A percentile compares a stretch with the other conserved stretches of the same genome.
phyloP scores from a whole-genome alignment of 2,113 vertebrate species.

The Dicerorhinus sumatrensis region DNA sequence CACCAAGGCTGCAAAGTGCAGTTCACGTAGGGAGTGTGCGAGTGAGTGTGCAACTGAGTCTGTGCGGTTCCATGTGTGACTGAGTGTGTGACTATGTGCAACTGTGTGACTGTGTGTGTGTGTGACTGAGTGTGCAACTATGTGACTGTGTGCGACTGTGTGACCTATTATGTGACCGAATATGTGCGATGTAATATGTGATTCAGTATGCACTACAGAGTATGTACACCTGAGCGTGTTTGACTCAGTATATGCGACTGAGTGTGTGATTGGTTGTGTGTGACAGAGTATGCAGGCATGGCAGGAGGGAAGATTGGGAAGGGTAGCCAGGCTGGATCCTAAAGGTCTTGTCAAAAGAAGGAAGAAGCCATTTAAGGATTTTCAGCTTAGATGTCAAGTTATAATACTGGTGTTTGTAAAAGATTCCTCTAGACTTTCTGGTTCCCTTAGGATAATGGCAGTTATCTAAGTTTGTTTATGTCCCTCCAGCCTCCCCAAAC shows the following conservation, averaged over 20 bases:
- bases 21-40: not conserved
- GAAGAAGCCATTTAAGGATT: not conserved
- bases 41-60: too few relatives aligned
- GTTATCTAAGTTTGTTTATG: too few relatives aligned
- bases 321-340: not conserved
- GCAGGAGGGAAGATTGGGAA: accelerated
- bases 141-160: too few relatives aligned
- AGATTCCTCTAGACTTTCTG: not conserved
- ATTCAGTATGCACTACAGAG: not conserved
- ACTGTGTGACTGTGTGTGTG: not conserved
- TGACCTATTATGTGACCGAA: too few relatives aligned
- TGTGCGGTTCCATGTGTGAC: too few relatives aligned
- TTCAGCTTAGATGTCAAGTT: not conserved
- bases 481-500: not conserved
- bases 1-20: not conserved
- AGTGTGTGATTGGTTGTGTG: not conserved
- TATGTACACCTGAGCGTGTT: too few relatives aligned
- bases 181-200: too few relatives aligned
- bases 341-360: too few relatives aligned
- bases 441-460: not conserved
- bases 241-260: not conserved
- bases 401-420: not conserved
- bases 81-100: too few relatives aligned
- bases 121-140: accelerated
- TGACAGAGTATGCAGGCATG: accelerated